Base-by-base conservation (phyloP, 2,797 vertebrate species). In the Anas capensis region DNA sequence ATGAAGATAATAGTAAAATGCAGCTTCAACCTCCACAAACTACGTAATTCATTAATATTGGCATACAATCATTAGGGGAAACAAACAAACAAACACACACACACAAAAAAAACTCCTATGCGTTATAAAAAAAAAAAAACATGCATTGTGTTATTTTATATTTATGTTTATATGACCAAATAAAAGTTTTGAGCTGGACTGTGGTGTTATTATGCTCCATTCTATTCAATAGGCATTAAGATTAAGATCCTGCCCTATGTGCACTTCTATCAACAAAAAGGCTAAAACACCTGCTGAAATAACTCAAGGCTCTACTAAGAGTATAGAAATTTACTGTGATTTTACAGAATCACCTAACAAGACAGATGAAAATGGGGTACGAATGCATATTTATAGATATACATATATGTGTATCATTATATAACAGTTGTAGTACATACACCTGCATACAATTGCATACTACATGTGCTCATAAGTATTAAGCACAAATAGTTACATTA, bases 391-490 rank as follows among this genome's bases (percentile, higher is more conserved):
- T 57, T 17, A 60, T 56, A 66, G 6, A 29, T 29, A 48, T 62
- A 29, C 42, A 33, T 17, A 26, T 24, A 26, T 20, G 15, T n/a
- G 10, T 6, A 72, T 27, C 26, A 27, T 27, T 42, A 21, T n/a
- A 11, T 8, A 70, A 40, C 38, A 23, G 77, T 54, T 73, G 21
- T 16, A 73, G 18, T 10, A 40, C 14, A 68, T 4, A 81, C 3
- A 56, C 46, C 27, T 3, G 4, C 0, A 0, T 27, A 11, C 9
- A 27, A 21, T 12, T 69, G 42, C 14, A 57, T 62, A 66, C 13
- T 26, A 31, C 5, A 29, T 11, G 7, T 10, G 4, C 6, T 2
- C 23, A 31, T 57, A 57, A 71, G 11, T 33, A 57, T 65, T 29
- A 79, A 56, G 53, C 23, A 57, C 8, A 38, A 19, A 38, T 2